A percentile compares a stretch with the other conserved stretches of the same genome.
These are phyloP conservation scores for Nautilus pompilius DNA, from an alignment of 1,140 invertebrate genomes.

Conservation along the genomic window DNA sequence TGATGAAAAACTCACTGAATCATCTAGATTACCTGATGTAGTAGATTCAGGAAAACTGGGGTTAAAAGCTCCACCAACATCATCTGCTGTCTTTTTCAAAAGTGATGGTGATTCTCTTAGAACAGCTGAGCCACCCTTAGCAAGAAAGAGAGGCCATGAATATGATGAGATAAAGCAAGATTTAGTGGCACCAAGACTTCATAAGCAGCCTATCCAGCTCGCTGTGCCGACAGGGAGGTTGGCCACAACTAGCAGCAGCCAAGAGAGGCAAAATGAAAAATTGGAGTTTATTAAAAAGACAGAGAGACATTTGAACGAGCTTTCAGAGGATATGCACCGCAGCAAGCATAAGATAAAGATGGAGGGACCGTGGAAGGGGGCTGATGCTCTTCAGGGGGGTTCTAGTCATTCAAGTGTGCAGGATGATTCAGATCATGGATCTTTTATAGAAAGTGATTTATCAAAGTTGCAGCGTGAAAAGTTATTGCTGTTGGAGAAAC, in stretches of 20 bases:
- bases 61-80: no score
- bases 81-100: background rate
- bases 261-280: background rate
- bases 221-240: background rate
- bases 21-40: background rate
- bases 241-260: background rate
- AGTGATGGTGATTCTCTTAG: background rate
- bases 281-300: background rate
- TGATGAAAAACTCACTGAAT: background rate
- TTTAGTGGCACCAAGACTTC: background rate
- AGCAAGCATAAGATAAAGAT: background rate
- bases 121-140: background rate
- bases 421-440: constrained; percentile 42
- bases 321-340: background rate
- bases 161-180: background rate
- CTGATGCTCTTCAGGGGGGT: constrained; percentile 12
- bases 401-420: constrained; percentile 37
- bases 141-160: background rate
- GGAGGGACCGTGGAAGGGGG: background rate
- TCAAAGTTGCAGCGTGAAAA: constrained; percentile 49
- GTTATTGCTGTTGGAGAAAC: constrained; percentile 41
- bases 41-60: background rate
- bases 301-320: no score
- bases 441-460: constrained; percentile 42
- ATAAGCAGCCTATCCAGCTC: background rate